A percentile compares a stretch with the other conserved stretches of the same genome.
Conservation (phyloP, 1,140 invertebrate genomes). For the Platyscapa corneri region DNA sequence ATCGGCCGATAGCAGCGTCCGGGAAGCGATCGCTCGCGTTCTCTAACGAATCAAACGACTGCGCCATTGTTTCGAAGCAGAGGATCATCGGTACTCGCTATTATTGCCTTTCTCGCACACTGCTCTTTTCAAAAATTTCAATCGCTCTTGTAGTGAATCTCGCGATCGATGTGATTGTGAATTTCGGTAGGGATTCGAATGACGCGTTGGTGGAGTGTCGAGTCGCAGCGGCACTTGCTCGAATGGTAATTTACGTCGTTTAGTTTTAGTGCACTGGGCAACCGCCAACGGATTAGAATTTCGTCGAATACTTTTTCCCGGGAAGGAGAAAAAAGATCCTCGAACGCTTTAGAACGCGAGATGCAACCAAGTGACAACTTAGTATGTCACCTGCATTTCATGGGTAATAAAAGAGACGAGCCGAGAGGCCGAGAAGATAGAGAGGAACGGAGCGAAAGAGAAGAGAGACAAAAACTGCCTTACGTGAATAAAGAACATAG, state of each 20-base stretch:
- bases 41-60: too few species aligned
- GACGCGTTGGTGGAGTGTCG: too few species aligned
- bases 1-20: not conserved
- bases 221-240: too few species aligned
- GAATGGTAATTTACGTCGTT: not conserved
- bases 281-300: not conserved
- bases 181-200: too few species aligned
- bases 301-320: not conserved
- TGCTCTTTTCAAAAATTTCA: not conserved
- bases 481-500: conserved; percentile 11
- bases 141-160: too few species aligned
- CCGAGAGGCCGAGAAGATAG: not conserved
- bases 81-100: too few species aligned
- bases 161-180: too few species aligned
- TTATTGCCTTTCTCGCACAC: too few species aligned
- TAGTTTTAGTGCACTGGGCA: not conserved
- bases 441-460: not conserved
- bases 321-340: not conserved
- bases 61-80: too few species aligned
- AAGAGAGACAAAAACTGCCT: not conserved
- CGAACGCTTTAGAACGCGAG: not conserved
- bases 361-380: conserved; percentile 24
- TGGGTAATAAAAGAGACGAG: conserved; percentile 18
- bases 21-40: not conserved
- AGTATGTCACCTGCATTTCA: conserved; percentile 36